Percentiles rank a stretch among this genome's conserved stretches.
These are phyloP conservation scores for Notothenia rossii DNA, from an alignment of 2,113 vertebrate species.

Conservation along the genomic window DNA sequence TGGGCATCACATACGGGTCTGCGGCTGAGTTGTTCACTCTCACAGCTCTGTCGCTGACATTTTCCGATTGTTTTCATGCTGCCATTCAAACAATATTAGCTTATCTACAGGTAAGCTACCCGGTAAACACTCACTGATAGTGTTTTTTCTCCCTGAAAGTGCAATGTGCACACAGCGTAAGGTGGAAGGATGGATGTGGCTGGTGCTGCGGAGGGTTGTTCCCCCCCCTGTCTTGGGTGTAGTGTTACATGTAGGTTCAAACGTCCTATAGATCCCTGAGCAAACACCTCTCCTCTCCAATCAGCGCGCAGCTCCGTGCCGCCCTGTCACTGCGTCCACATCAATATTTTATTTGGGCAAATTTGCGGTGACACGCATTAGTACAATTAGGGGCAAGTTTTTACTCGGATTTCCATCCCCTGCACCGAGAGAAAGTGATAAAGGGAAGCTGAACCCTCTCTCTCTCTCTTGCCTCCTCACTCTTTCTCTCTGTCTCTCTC, in stretches of 20 bases:
- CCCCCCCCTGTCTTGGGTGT: constrained; percentile 46
- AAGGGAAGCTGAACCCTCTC: constrained; percentile 60
- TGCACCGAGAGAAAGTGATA: constrained; percentile 71
- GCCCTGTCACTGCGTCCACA: constrained; percentile 68
- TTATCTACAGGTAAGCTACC: not conserved
- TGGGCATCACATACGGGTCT: constrained; percentile 55
- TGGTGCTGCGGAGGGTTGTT: constrained; percentile 20
- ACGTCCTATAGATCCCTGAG: constrained; percentile 71
- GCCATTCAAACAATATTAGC: not conserved
- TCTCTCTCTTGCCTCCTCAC: constrained; percentile 50
- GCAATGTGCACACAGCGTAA: not conserved
- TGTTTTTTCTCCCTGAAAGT: not conserved
- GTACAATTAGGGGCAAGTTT: constrained; percentile 80
- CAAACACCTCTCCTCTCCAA: constrained; percentile 76
- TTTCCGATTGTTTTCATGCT: constrained; percentile 29
- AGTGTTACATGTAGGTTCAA: constrained; percentile 71
- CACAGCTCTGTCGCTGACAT: constrained; percentile 21
- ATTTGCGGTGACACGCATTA: constrained; percentile 81
- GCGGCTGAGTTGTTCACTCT: not conserved
- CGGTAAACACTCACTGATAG: constrained; percentile 19
- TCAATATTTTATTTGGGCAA: constrained; percentile 83
- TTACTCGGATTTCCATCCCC: constrained; percentile 77
- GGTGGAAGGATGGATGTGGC: constrained; percentile 19
- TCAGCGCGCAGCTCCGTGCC: constrained; percentile 55
- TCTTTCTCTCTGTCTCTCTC: constrained; percentile 65